Conservation (phyloP, 2,888 invertebrate species). For the Hirtodrosophila duncani region DNA sequence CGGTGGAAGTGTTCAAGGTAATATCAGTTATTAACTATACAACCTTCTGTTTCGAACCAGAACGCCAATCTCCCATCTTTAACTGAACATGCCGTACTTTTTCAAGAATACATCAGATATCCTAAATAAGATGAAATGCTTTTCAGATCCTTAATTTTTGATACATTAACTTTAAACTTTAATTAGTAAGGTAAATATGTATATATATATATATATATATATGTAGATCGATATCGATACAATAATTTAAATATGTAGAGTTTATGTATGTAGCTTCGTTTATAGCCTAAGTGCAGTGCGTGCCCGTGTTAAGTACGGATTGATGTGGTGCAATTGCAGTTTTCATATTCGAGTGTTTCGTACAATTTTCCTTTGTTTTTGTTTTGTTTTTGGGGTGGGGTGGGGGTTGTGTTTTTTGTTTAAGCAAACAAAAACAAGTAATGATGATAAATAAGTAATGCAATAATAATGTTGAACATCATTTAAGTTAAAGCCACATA, state of each 20-base stretch:
- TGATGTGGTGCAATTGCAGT: slow-evolving; percentile 18
- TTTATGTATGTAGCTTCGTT: slow-evolving; percentile 65
- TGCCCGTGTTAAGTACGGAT: slow-evolving; percentile 17
- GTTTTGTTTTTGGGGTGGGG: no score
- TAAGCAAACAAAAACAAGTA: slow-evolving; percentile 28
- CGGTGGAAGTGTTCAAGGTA: no score
- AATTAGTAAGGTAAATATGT: slow-evolving; percentile 68
- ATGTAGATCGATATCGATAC: slow-evolving; percentile 58
- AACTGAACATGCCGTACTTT: no score
- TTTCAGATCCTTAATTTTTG: no score
- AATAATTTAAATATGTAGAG: slow-evolving; percentile 71
- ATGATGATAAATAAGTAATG: slow-evolving; percentile 17
- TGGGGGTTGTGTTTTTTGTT: no score
- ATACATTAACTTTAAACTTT: slow-evolving; percentile 70
- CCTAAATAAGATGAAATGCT: no score
- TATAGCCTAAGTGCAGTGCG: slow-evolving; percentile 62
- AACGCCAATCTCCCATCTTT: no score
- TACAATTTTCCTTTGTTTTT: slow-evolving; percentile 37
- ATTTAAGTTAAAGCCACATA: slow-evolving; percentile 35
- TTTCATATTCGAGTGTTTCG: slow-evolving; percentile 57
- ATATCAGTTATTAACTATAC: no score
- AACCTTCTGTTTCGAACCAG: no score
- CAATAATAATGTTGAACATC: slow-evolving; percentile 32
- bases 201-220: slow-evolving; percentile 61
- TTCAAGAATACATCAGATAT: no score